Evolutionary conservation across 2,797 vertebrate genomes (phyloP), one percentile per base, ranked within the genome.

Genomic region (Trichosurus vulpecula): DNA sequence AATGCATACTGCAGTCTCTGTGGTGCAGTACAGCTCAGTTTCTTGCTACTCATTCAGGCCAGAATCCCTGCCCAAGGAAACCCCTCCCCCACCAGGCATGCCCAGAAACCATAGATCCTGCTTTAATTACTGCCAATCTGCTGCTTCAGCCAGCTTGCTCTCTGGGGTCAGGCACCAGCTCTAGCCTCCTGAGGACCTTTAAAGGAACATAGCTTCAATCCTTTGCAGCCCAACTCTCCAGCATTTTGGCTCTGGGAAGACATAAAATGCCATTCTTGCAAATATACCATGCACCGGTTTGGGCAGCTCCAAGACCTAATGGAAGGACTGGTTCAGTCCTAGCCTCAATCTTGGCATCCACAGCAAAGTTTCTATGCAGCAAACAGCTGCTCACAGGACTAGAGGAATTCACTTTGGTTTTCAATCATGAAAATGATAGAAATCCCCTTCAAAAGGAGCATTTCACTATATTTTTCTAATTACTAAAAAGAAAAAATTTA

Each of bases 51-150:
- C 95, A 2, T 90, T 91, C 90, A 97, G 96, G 93, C 98, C 95
- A 98, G 97, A 98, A 98, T 96, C 52, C 54, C 91, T 90, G 93
- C 74, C 95, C 94, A 96, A 92, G 91, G 90, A 95, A 97, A 96
- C 94, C 96, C 92, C 61, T 92, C 96, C 93, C 92, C 66, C 91
- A 96, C 93, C 29, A 92, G 93, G 96, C 98, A 98, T 98, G 97
- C 97, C 97, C 98, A 98, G 98, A 97, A 98, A 56, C 90, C 96
- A 89, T 96, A 95, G 95, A 97, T 96, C 92, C 92, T 93, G 93
- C 94, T 93, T 95, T 98, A 96, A 97, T 98, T 98, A 96, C 96
- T 52, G 91, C 97, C 94, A 96, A 96, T 97, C 97, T 97, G 57
- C 90, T 0, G 94, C 97, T 96, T 92, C 52, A 97, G 91, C 91